Evolutionary conservation across 2,888 invertebrate species (phyloP).

Genomic region (Thalpophila matura): DNA sequence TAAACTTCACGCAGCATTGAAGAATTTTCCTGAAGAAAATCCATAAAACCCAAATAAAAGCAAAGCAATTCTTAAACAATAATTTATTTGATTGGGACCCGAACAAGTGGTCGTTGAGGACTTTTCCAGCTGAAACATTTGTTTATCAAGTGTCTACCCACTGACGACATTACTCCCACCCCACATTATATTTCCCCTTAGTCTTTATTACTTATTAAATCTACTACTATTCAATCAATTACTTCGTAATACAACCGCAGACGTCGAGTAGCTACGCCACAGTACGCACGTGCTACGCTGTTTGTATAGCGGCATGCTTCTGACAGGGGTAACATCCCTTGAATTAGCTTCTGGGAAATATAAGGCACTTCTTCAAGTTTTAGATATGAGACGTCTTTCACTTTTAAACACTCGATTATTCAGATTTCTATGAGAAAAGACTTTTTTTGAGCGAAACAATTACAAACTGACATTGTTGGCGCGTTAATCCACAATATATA

Average conservation of each 20-base stretch:
- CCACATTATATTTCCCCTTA: slow-evolving; percentile 17
- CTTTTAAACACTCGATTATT: too few species aligned
- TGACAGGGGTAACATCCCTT: slow-evolving; percentile 49
- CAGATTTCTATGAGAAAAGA: too few species aligned
- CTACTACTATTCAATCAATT: too few species aligned
- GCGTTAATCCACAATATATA: background rate
- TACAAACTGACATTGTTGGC: too few species aligned
- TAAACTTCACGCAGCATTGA: slow-evolving; percentile 10
- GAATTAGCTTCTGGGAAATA: slow-evolving; percentile 40
- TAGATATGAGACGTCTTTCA: slow-evolving; percentile 30
- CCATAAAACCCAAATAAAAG: background rate
- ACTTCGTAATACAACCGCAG: slow-evolving; percentile 1
- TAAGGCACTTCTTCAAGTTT: slow-evolving; percentile 27
- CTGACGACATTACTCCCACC: slow-evolving; percentile 3
- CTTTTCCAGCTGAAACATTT: background rate
- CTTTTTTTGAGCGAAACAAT: too few species aligned
- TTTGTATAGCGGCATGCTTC: slow-evolving; percentile 33
- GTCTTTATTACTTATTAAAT: slow-evolving; percentile 39
- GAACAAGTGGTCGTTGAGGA: background rate
- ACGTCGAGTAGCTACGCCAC: background rate
- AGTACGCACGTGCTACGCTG: background rate
- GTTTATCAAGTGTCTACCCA: background rate
- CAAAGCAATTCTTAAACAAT: background rate
- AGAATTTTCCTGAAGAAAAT: too few species aligned
- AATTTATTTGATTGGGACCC: background rate